Percentiles rank a stretch among this genome's conserved stretches.
phyloP scores from a whole-genome alignment of 2,888 invertebrate genomes.

The Tenthredo notha region DNA sequence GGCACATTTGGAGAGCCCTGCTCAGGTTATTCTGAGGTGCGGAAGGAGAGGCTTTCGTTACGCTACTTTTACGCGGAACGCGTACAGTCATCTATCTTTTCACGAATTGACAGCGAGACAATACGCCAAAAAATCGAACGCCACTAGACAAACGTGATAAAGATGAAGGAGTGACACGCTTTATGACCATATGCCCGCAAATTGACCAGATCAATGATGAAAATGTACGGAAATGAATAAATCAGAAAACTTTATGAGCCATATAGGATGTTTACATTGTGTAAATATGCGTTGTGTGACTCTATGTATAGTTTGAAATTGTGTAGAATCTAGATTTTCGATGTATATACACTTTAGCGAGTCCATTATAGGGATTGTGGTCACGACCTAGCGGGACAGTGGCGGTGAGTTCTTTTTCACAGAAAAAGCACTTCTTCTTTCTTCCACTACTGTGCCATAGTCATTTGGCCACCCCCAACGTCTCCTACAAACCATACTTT shows the following conservation, averaged over 20 bases:
- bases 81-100: conserved; percentile 64
- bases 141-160: not conserved
- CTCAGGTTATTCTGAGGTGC: conserved; percentile 16
- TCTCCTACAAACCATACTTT: conserved; percentile 65
- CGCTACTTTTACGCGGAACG: conserved; percentile 26
- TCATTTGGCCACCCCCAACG: conserved; percentile 57
- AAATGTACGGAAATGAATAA: not conserved
- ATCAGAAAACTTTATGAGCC: not conserved
- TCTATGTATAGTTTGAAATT: not conserved
- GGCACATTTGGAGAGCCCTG: conserved; percentile 53
- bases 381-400: conserved; percentile 67
- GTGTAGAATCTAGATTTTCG: conserved; percentile 16
- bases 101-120: conserved; percentile 63
- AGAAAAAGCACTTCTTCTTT: conserved; percentile 62
- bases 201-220: not conserved
- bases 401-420: conserved; percentile 63
- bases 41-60: conserved; percentile 17
- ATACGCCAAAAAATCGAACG: conserved; percentile 57
- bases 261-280: not conserved
- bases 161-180: conserved; percentile 13
- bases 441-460: conserved; percentile 56
- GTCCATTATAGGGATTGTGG: conserved; percentile 77
- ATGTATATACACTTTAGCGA: conserved; percentile 70
- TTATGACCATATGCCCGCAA: not conserved
- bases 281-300: no score